Base-by-base conservation (phyloP, 2,797 vertebrate genomes). In the Poeciliopsis gracilis region DNA sequence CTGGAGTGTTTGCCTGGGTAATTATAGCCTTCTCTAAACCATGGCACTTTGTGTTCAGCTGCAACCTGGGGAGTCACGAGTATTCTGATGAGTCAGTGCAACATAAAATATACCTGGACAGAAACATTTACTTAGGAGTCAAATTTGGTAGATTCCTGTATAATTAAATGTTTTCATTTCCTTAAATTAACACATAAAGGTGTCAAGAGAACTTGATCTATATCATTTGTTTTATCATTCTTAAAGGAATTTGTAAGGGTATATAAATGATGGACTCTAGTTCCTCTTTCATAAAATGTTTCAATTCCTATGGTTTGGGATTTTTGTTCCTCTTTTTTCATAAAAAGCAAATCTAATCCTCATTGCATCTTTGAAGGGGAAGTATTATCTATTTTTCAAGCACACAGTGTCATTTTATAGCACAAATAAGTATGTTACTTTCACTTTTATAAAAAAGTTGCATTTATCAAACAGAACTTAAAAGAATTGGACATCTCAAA, bases 1-100 rank as follows among this genome's bases (percentile, higher is more conserved):
- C 46, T 0, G 96, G 97, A 73, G 96, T 97, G 92, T 98, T 99
- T 78, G 86, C 92, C 93, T 97, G 96, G 61, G 97, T 97, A 85
- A 97, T 91, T 85, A 98, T 93, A 78, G 97, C 96, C 84, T 96
- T 96, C 47, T 96, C 92, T 78, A 94, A 82, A 6, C 96, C 97
- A 75, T 96, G 91, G 84, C 97, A 99, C 80, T 91, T 96, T 13
- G 85, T 94, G 74, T 72, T 90, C 84, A 99, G 94, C 84, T 95
- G 90, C 84, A 94, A 95, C 85, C 98, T 99, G 93, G 6, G 7
- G 49, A 79, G 47, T 16, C 49, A 49, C 30, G 76, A 67, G 25
- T 8, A 76, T 25, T 41, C 18, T 41, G 28, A 36, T 69, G 70
- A 46, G 20, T 41, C 46, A 23, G 43, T 45, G 43, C 13, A n/a